Evolutionary conservation across 2,113 vertebrate species (phyloP).

Genomic region (Cyphomyrus discorhynchus): DNA sequence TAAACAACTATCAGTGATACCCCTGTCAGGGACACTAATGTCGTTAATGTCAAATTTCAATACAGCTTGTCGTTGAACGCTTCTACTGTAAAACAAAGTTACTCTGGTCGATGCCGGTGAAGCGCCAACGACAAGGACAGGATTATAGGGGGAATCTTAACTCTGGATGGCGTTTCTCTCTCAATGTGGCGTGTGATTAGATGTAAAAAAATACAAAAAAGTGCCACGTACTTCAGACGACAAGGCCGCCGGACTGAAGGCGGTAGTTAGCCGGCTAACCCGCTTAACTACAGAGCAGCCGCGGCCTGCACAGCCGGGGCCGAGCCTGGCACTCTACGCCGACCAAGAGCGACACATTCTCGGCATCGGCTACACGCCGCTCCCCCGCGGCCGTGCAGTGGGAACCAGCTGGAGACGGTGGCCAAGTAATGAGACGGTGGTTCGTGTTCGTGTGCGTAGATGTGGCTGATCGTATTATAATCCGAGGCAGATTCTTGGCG

Average conservation of each 20-base stretch:
- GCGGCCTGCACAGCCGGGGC: slow-evolving; percentile 36
- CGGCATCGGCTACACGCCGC: slow-evolving; percentile 22
- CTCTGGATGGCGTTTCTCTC: not conserved
- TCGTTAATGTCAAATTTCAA: not conserved
- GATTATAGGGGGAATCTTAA: not conserved
- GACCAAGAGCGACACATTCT: slow-evolving; percentile 17
- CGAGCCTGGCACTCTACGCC: slow-evolving; percentile 40
- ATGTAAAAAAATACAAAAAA: not conserved
- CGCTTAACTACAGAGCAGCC: not conserved
- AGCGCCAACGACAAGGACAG: not conserved
- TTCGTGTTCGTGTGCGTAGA: not conserved
- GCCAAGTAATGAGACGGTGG: not conserved
- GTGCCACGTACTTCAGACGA: not conserved
- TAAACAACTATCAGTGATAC: not conserved
- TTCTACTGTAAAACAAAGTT: not conserved
- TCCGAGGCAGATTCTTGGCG: slow-evolving; percentile 2
- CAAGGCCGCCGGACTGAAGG: not conserved
- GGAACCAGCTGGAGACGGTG: not conserved
- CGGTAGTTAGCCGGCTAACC: not conserved
- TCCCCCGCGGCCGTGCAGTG: slow-evolving; percentile 8
- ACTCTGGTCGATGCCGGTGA: not conserved
- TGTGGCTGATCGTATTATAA: not conserved
- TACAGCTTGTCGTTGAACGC: not conserved
- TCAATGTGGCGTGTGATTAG: not conserved
- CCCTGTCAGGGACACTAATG: not conserved